Conservation (phyloP, 2,113 vertebrate genomes). For the Mugil cephalus region DNA sequence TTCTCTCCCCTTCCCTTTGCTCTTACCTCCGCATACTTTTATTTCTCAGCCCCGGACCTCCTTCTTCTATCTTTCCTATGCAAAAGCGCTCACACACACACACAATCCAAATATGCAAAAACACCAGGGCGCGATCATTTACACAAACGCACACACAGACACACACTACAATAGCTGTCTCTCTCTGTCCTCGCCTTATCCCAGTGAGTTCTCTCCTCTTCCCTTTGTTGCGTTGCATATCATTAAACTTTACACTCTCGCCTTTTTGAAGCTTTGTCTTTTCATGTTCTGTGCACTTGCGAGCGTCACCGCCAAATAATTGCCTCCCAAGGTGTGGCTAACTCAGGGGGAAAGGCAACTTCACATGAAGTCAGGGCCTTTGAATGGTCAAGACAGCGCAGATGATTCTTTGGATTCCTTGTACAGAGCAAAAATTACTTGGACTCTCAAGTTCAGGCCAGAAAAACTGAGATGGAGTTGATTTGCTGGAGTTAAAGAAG, state of each 20-base stretch:
- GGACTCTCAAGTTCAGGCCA: background rate
- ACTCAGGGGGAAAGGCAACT: constrained; percentile 4
- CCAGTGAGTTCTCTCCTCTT: constrained; percentile 38
- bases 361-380: background rate
- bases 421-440: background rate
- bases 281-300: constrained; percentile 43
- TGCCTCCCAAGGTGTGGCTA: constrained; percentile 38
- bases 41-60: constrained; percentile 30
- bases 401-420: background rate
- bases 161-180: constrained; percentile 12
- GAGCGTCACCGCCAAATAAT: constrained; percentile 53
- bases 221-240: constrained; percentile 67
- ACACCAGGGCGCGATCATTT: constrained; percentile 32
- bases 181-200: constrained; percentile 25
- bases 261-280: constrained; percentile 57
- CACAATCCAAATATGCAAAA: constrained; percentile 18
- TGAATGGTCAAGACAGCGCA: background rate
- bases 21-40: constrained; percentile 39
- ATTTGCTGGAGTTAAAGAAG: too few relatives aligned
- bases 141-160: constrained; percentile 21
- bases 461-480: background rate
- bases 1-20: background rate
- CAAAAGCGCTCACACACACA: constrained; percentile 19
- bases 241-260: constrained; percentile 58
- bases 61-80: background rate